phyloP scores from a whole-genome alignment of 2,113 vertebrate genomes.

The Brachypodius melanocephalos region DNA sequence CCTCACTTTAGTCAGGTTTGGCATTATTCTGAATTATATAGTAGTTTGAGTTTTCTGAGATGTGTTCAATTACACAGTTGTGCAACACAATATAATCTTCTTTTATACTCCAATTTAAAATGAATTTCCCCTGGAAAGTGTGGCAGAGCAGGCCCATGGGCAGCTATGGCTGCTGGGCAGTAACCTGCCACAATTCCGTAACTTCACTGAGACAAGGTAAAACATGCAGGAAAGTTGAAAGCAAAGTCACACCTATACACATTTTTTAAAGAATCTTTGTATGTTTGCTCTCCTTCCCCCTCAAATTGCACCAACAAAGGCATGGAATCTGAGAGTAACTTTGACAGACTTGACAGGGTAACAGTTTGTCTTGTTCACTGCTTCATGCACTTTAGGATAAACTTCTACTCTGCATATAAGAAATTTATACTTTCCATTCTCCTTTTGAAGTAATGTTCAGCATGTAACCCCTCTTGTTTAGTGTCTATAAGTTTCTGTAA shows the following conservation, averaged over 20 bases:
- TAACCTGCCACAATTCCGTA: accelerated
- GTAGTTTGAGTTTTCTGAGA: not conserved
- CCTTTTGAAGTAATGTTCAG: not conserved
- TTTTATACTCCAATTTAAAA: not conserved
- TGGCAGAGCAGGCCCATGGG: not conserved
- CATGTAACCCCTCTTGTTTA: not conserved
- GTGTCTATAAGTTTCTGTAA: not conserved
- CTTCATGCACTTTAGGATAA: not conserved
- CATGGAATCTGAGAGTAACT: not conserved
- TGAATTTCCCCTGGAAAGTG: not conserved
- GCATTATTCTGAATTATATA: not conserved
- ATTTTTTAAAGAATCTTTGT: not conserved
- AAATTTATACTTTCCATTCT: not conserved
- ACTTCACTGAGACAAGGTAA: not conserved
- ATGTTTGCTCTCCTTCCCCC: not conserved
- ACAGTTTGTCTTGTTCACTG: not conserved
- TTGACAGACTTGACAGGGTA: not conserved
- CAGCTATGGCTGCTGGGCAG: not conserved
- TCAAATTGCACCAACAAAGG: not conserved
- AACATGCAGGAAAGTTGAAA: not conserved
- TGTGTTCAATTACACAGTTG: not conserved
- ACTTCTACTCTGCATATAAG: not conserved
- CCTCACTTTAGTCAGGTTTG: not conserved
- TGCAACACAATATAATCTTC: not conserved
- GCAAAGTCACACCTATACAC: not conserved